Evolutionary conservation across 2,797 vertebrate genomes (phyloP).

Genomic region (Chelidonichthys spinosus): DNA sequence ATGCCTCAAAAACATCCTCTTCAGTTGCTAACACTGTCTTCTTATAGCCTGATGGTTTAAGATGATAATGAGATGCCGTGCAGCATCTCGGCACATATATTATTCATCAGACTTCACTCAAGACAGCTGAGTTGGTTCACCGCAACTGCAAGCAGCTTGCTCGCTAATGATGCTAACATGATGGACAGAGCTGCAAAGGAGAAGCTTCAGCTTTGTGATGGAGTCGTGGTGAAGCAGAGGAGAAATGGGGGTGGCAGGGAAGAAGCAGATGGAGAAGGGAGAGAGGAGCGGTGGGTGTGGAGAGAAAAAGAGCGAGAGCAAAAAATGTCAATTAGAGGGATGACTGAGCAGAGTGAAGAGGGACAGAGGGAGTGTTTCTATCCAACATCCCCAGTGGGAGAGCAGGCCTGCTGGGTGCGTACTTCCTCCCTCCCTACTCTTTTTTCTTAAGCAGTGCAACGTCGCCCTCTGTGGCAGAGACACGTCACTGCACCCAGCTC

Average conservation of each 20-base stretch:
- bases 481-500: conserved; percentile 34
- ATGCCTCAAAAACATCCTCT: neutral
- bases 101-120: conserved; percentile 63
- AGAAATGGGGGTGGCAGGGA: neutral
- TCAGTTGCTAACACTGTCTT: neutral
- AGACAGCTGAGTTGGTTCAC: conserved; percentile 44
- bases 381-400: conserved; percentile 42
- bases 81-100: conserved; percentile 50
- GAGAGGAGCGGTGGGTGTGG: neutral
- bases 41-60: conserved; percentile 1
- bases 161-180: conserved; percentile 47
- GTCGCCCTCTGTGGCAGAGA: conserved; percentile 47
- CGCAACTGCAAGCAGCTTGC: conserved; percentile 16
- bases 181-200: conserved; percentile 13
- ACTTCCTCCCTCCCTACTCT: neutral
- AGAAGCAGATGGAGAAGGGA: neutral
- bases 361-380: conserved; percentile 31
- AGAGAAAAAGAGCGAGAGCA: neutral
- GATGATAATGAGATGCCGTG: conserved; percentile 37
- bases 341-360: conserved; percentile 42
- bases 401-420: conserved; percentile 43
- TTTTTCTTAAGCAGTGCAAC: conserved; percentile 16
- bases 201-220: conserved; percentile 31
- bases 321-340: conserved; percentile 21
- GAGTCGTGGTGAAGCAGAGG: conserved; percentile 4